Conservation (phyloP, 2,797 vertebrate genomes). For the Artibeus jamaicensis region DNA sequence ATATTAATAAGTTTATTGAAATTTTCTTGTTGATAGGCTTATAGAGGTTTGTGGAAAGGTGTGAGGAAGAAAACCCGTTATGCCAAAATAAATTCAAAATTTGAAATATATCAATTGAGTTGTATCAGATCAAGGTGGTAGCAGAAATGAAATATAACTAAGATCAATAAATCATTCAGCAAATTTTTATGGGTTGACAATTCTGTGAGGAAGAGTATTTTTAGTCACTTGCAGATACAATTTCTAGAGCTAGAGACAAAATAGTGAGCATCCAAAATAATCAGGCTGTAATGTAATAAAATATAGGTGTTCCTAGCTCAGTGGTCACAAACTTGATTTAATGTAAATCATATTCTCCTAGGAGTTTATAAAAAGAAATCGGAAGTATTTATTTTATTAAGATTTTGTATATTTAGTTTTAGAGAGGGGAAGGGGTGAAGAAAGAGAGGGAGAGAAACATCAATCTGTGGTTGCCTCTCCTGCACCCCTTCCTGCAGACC, state of each 20-base stretch:
- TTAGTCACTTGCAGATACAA: background rate
- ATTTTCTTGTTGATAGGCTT: background rate
- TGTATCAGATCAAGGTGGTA: background rate
- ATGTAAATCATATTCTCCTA: background rate
- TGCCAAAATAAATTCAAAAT: slow-evolving; percentile 9
- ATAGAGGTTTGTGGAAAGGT: background rate
- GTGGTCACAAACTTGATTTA: background rate
- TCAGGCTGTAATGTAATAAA: background rate
- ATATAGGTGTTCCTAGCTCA: background rate
- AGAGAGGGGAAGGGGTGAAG: background rate
- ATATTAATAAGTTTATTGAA: background rate
- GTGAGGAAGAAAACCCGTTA: background rate
- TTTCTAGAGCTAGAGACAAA: slow-evolving; percentile 26
- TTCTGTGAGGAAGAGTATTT: background rate
- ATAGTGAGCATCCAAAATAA: background rate
- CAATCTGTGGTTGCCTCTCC: no score
- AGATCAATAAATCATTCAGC: background rate
- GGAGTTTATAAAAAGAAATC: background rate
- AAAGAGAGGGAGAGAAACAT: background rate
- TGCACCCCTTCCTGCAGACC: no score
- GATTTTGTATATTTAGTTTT: no score
- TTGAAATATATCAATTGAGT: slow-evolving; percentile 4
- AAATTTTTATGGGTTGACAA: background rate
- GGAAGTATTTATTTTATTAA: background rate
- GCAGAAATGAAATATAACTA: slow-evolving; percentile 24